Evolutionary conservation across 2,113 vertebrate genomes (phyloP).

Genomic region (Oceanodroma tethys): DNA sequence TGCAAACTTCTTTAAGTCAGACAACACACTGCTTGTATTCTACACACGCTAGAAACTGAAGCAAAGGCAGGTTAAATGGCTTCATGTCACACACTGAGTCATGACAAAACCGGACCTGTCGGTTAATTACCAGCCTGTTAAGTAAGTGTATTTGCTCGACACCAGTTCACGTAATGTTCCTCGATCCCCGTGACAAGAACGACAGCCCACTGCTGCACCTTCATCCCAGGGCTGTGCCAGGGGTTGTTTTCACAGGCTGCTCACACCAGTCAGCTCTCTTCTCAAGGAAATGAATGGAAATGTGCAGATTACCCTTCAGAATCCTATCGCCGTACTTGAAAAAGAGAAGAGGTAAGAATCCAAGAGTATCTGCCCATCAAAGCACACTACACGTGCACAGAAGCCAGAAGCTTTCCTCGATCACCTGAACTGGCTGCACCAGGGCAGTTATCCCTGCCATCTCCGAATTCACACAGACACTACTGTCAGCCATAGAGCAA

Average conservation of each 20-base stretch:
- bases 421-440: not conserved
- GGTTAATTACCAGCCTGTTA: not conserved
- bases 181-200: not conserved
- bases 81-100: not conserved
- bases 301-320: not conserved
- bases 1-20: not conserved
- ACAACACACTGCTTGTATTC: too few species aligned
- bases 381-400: not conserved
- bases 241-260: not conserved
- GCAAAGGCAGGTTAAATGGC: not conserved
- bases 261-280: not conserved
- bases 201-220: not conserved
- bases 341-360: not conserved
- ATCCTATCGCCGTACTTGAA: not conserved
- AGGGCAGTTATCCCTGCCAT: not conserved
- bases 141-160: not conserved
- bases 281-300: not conserved
- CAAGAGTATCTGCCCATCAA: not conserved
- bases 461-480: not conserved
- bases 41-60: not conserved
- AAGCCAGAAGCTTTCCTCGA: not conserved
- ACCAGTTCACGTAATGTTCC: not conserved
- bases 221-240: not conserved
- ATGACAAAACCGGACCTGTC: not conserved
- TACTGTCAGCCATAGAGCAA: not conserved